Base-by-base conservation (phyloP, 2,888 invertebrate genomes). In the Gastracanthus pulcherrimus region DNA sequence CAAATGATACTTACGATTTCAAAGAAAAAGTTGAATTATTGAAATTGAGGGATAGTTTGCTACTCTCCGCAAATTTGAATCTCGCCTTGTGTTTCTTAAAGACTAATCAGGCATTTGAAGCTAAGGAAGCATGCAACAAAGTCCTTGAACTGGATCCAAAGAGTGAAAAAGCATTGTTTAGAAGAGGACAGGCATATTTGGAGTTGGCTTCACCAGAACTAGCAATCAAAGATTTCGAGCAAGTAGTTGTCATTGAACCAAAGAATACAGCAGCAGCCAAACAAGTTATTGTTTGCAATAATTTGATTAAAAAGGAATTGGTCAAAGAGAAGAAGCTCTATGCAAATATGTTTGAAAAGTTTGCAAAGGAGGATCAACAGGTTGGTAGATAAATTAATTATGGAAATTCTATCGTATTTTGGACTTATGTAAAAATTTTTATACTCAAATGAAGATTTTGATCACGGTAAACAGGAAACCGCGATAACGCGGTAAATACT, bases 291-390 rank as follows among this genome's bases (percentile, higher is more conserved):
- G 89, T 95, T 72, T 97, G 97, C 92, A 94, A 95, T 82, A 93
- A 94, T 81, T 93, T 95, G 82, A 93, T 98, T 23, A 96, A 95
- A 90, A 95, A 96, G 85, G 95, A 96, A 87, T 93, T 95, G 84
- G 94, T 95, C 76, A 95, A 95, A 82, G 98, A 98, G 91, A 98
- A 96, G 92, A 94, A 96, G 89, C 93, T 97, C 45, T 99, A 98
- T 92, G 96, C 96, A 16, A 98, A 97, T 92, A 98, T 99, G 97
- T 99, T 99, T 92, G 96, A 97, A 87, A 98, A 97, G 92, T 96
- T 98, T 92, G 96, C 96, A 4, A 94, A 95, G 86, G 94, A 94
- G 91, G 96, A 97, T 92, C 94, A 93, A 93, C 92, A 93, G 93
- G 93, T 94, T 77, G n/a, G 82, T 83, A 71, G 26, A 76, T 79